Conservation (phyloP, 1,140 invertebrate species). For the Papilio polyxenes region DNA sequence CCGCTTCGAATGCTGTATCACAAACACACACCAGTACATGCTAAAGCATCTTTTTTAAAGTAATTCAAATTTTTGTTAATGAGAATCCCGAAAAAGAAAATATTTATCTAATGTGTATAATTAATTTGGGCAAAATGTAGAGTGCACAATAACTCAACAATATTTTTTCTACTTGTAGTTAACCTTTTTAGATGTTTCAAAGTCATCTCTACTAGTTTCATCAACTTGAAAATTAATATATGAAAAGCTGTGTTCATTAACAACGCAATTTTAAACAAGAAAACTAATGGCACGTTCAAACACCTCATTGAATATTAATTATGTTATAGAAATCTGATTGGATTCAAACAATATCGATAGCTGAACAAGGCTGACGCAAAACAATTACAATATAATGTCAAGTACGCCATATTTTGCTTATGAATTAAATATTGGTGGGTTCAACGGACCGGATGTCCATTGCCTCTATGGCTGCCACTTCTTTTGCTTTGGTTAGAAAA, state of each 20-base stretch:
- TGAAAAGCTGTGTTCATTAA: neutral
- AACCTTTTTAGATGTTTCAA: too few relatives aligned
- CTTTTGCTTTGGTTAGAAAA: neutral
- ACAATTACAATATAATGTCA: conserved; percentile 27
- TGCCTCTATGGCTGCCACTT: conserved; percentile 20
- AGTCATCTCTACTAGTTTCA: too few relatives aligned
- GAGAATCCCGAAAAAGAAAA: too few relatives aligned
- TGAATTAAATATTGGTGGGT: conserved; percentile 33
- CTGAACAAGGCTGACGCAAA: conserved; percentile 24
- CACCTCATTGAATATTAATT: conserved; percentile 20
- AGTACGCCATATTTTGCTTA: conserved; percentile 14
- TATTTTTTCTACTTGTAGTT: too few relatives aligned
- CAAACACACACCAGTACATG: too few relatives aligned
- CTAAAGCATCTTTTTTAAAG: too few relatives aligned
- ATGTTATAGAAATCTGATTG: conserved; percentile 22
- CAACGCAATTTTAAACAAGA: neutral
- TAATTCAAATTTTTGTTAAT: too few relatives aligned
- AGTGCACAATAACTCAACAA: too few relatives aligned
- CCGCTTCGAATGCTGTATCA: too few relatives aligned
- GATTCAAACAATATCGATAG: conserved; percentile 7
- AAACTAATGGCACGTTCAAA: neutral
- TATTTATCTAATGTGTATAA: too few relatives aligned
- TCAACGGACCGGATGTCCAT: conserved; percentile 29
- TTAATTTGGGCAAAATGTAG: too few relatives aligned
- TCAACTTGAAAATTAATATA: neutral